Percentiles rank a stretch among this genome's conserved stretches.
These are phyloP conservation scores for Ganaspis brasiliensis DNA, from an alignment of 2,888 invertebrate species.

Conservation along the genomic window DNA sequence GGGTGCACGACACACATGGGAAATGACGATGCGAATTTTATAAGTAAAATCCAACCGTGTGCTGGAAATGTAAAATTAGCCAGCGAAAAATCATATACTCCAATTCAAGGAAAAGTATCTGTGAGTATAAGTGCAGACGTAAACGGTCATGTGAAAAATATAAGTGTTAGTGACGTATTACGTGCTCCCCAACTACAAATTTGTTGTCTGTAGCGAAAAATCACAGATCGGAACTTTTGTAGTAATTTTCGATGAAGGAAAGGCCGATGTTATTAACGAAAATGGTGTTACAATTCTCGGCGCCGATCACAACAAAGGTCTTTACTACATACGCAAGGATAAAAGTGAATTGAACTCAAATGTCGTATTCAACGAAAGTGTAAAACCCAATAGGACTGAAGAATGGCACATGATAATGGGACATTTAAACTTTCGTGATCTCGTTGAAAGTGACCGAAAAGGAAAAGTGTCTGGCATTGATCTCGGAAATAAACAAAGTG, in stretches of 20 bases:
- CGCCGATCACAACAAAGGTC: no score
- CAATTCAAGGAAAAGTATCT: constrained; percentile 48
- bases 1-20: constrained; percentile 46
- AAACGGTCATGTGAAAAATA: constrained; percentile 42
- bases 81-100: constrained; percentile 38
- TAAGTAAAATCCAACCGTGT: constrained; percentile 30
- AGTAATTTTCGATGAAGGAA: neutral
- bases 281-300: no score
- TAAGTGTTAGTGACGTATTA: constrained; percentile 40
- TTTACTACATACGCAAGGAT: no score
- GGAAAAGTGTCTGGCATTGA: no score
- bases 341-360: no score
- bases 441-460: no score
- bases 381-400: no score
- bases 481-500: no score
- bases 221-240: neutral
- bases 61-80: constrained; percentile 46
- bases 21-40: constrained; percentile 41
- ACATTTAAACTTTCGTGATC: no score
- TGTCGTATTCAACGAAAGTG: no score
- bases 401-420: no score
- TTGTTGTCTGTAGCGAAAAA: constrained; percentile 45
- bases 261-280: no score
- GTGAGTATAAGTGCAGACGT: constrained; percentile 42
- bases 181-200: constrained; percentile 52